These are phyloP conservation scores for Sciurus vulgaris DNA, from an alignment of 2,797 vertebrate species.

Conservation along the genomic window DNA sequence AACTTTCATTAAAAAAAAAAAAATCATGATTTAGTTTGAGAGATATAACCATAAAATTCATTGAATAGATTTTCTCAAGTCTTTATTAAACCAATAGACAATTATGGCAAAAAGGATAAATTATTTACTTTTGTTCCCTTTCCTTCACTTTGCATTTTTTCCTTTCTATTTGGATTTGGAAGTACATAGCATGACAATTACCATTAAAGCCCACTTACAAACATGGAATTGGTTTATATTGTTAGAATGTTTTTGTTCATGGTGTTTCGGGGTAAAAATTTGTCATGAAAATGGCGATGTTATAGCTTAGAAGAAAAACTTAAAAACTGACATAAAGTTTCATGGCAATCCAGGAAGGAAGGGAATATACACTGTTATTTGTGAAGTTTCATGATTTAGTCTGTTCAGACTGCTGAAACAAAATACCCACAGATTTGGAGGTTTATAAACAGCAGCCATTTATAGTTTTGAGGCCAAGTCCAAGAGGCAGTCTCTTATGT, in stretches of 20 bases:
- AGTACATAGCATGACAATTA: not conserved
- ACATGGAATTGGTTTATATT: not conserved
- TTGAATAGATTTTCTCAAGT: not conserved
- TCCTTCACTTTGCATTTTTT: not conserved
- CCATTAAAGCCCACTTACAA: not conserved
- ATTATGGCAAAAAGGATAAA: not conserved
- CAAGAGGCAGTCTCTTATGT: no score
- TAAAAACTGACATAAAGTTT: not conserved
- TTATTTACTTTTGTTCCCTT: not conserved
- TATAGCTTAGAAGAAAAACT: not conserved
- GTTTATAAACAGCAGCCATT: not conserved
- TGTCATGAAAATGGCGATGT: not conserved
- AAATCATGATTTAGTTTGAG: not conserved
- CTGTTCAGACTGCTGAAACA: not conserved
- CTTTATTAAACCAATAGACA: not conserved
- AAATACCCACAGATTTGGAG: not conserved
- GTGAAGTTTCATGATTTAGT: not conserved
- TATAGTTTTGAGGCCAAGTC: not conserved
- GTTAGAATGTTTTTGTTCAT: slow-evolving; percentile 38
- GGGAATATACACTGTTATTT: not conserved
- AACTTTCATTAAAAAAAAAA: slow-evolving; percentile 42
- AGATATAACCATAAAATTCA: slow-evolving; percentile 30
- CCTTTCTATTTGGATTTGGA: not conserved
- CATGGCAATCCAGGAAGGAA: not conserved
- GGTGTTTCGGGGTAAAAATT: not conserved